Conservation (phyloP, 1,140 invertebrate species). For the Ceratina calcarata region DNA sequence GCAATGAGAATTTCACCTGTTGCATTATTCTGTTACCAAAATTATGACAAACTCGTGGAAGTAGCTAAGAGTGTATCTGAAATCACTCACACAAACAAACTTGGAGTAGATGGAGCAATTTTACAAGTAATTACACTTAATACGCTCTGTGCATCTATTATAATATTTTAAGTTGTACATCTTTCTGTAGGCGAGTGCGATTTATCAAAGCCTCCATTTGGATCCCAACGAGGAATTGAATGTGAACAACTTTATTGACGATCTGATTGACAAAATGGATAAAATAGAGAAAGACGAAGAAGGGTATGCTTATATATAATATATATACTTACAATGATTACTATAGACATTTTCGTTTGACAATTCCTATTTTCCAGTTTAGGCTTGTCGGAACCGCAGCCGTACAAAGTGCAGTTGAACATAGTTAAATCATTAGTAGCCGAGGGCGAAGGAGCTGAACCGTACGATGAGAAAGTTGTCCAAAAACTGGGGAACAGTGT, state of each 20-base stretch:
- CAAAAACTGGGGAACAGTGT: slow-evolving; percentile 84
- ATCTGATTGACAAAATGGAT: slow-evolving; percentile 83
- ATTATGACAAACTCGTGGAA: slow-evolving; percentile 81
- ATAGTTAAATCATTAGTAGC: slow-evolving; percentile 77
- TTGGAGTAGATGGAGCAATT: slow-evolving; percentile 86
- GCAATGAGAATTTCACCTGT: slow-evolving; percentile 89
- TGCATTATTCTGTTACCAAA: slow-evolving; percentile 83
- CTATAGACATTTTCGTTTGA: slow-evolving; percentile 24
- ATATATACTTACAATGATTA: neutral
- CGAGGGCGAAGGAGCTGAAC: slow-evolving; percentile 71
- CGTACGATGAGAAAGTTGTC: slow-evolving; percentile 80
- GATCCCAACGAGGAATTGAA: slow-evolving; percentile 79
- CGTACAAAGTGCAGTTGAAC: slow-evolving; percentile 81
- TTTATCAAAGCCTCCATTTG: slow-evolving; percentile 80
- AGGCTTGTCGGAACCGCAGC: slow-evolving; percentile 67
- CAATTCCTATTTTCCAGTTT: slow-evolving; percentile 65
- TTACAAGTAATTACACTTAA: slow-evolving; percentile 79
- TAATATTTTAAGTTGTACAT: slow-evolving; percentile 6
- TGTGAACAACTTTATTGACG: slow-evolving; percentile 79
- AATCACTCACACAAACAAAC: slow-evolving; percentile 86
- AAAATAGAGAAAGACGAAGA: slow-evolving; percentile 81
- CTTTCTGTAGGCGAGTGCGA: slow-evolving; percentile 80
- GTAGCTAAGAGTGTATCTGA: slow-evolving; percentile 79
- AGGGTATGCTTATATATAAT: slow-evolving; percentile 64
- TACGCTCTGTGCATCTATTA: neutral